Base-by-base conservation (phyloP, 2,113 vertebrate genomes). In the Rhadina sibilatrix region DNA sequence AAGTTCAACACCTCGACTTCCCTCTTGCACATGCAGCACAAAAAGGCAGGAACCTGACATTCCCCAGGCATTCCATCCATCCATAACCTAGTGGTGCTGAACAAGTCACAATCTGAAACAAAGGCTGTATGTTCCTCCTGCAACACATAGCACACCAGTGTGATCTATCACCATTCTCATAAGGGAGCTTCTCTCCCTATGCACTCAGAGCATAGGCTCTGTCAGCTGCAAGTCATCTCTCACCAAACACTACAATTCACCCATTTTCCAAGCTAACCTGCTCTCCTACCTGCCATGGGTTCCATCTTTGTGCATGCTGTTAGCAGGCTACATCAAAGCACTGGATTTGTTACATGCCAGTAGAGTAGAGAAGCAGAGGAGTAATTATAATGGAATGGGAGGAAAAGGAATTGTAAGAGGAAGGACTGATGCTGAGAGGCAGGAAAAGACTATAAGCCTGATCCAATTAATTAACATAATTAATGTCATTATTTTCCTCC, bases 381-480 rank as follows among this genome's bases (percentile, higher is more conserved):
- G 65, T 72, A 96, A 96, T 95, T 96, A 96, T 33, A 79, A 74
- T 72, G 83, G 79, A 87, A 96, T 15, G 18, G 76, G 83, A 94
- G 85, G 94, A 96, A 97, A 92, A 95, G 76, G 72, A 95, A 93
- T 92, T 94, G 87, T 90, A 86, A 93, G 70, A 93, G 93, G 94
- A 96, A 94, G 91, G 80, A 93, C 68, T 94, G 94, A 96, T 93
- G 89, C 94, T 95, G 91, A 94, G 91, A 89, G 92, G 79, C 94
- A 96, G 96, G 91, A 95, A 95, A 96, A 89, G 79, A 94, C 85
- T 93, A 63, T 69, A 90, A 77, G 83, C 78, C 52, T 90, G 93
- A 94, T 90, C 88, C 75, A 89, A 95, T 95, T 95, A 96, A 96
- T 95, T 93, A 97, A 49, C 87, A 82, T 95, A 97, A 97, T 96